Evolutionary conservation across 2,113 vertebrate genomes (phyloP).

Genomic region (Aythya baeri): DNA sequence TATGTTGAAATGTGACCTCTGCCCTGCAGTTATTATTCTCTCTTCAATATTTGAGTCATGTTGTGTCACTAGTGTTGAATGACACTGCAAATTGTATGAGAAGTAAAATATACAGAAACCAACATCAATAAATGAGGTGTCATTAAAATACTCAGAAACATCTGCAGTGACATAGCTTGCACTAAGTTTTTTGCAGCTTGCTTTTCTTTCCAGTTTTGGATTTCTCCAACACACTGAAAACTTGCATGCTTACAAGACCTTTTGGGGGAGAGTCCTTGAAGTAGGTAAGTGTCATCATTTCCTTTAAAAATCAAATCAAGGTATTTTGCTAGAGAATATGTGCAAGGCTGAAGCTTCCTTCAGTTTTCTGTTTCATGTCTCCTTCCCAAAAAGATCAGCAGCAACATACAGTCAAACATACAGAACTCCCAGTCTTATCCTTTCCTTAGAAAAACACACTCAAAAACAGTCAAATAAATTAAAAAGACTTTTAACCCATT

Average conservation of each 20-base stretch:
- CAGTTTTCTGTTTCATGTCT: background rate
- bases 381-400: background rate
- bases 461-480: background rate
- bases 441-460: background rate
- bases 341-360: background rate
- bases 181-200: background rate
- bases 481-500: background rate
- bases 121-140: background rate
- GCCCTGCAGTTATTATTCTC: background rate
- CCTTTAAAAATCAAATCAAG: background rate
- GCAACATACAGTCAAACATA: background rate
- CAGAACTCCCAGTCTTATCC: background rate
- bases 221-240: background rate
- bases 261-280: background rate
- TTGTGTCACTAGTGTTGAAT: background rate
- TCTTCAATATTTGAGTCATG: background rate
- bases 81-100: background rate
- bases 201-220: background rate
- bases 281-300: background rate
- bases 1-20: background rate
- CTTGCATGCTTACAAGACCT: background rate
- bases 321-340: background rate
- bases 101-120: background rate
- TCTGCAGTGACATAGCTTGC: background rate
- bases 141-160: background rate